Conservation (phyloP, 2,113 vertebrate genomes). For the Nyctibius bracteatus region DNA sequence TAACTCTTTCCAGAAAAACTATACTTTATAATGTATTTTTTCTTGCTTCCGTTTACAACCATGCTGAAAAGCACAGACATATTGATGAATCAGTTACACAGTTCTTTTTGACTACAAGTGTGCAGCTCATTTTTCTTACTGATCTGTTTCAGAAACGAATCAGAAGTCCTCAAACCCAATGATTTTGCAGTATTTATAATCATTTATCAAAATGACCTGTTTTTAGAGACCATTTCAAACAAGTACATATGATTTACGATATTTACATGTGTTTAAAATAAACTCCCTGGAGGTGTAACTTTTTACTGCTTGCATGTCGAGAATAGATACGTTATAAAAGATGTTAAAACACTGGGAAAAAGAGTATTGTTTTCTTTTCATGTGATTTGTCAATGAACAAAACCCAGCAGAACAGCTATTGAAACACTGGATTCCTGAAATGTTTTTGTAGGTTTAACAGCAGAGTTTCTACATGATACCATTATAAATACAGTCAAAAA, state of each 20-base stretch:
- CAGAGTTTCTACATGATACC: background rate
- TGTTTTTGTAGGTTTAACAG: background rate
- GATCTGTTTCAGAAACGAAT: slow-evolving; percentile 60
- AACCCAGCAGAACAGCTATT: background rate
- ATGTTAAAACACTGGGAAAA: background rate
- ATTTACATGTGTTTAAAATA: slow-evolving; percentile 60
- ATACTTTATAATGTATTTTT: slow-evolving; percentile 3
- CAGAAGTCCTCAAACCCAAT: slow-evolving; percentile 58
- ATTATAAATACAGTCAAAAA: background rate
- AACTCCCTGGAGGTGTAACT: slow-evolving; percentile 20
- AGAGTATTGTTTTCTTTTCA: background rate
- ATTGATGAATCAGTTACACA: slow-evolving; percentile 57
- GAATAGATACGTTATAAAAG: background rate
- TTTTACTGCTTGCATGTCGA: background rate
- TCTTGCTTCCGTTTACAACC: background rate
- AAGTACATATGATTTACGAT: slow-evolving; percentile 59
- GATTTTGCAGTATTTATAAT: slow-evolving; percentile 62
- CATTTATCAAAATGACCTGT: slow-evolving; percentile 67
- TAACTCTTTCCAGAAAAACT: slow-evolving; percentile 13
- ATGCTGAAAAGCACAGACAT: slow-evolving; percentile 41
- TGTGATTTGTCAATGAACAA: background rate
- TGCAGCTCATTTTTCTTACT: slow-evolving; percentile 59
- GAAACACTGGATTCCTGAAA: background rate
- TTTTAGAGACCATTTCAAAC: slow-evolving; percentile 60
- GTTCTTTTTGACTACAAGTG: slow-evolving; percentile 41